These are phyloP conservation scores for Megalops atlanticus DNA, from an alignment of 2,113 vertebrate genomes.

Conservation along the genomic window DNA sequence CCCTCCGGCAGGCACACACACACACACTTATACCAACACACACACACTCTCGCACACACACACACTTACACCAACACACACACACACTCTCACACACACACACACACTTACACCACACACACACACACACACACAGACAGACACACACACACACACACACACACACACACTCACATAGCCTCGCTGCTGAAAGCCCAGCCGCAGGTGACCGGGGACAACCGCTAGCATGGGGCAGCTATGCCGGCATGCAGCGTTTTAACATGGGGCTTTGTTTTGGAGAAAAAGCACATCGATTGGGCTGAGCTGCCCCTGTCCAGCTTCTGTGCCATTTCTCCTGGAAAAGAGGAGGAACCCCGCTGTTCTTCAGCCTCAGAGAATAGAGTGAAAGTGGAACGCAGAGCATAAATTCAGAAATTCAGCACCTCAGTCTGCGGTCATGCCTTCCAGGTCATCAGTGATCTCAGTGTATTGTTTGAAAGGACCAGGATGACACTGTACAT, in stretches of 20 bases:
- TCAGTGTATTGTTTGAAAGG: not conserved
- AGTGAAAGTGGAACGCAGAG: not conserved
- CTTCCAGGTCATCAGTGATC: not conserved
- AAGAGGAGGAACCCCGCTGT: not conserved
- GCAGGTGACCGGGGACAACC: not conserved
- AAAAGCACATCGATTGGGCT: not conserved
- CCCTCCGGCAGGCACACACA: not conserved
- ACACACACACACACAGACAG: too few species aligned
- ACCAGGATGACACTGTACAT: not conserved
- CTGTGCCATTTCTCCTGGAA: not conserved
- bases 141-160: too few species aligned
- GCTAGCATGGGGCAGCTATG: not conserved
- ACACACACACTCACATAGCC: too few species aligned
- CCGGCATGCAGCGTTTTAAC: not conserved
- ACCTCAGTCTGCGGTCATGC: too few species aligned
- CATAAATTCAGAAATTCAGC: too few species aligned
- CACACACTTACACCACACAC: too few species aligned
- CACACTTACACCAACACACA: too few species aligned
- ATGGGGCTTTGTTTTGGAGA: not conserved
- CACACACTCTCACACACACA: too few species aligned
- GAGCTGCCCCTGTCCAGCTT: not conserved
- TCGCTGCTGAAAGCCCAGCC: not conserved
- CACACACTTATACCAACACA: too few species aligned
- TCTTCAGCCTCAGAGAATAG: not conserved
- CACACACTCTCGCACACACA: too few species aligned